Base-by-base conservation (phyloP, 1,140 invertebrate species). In the Limonius californicus region DNA sequence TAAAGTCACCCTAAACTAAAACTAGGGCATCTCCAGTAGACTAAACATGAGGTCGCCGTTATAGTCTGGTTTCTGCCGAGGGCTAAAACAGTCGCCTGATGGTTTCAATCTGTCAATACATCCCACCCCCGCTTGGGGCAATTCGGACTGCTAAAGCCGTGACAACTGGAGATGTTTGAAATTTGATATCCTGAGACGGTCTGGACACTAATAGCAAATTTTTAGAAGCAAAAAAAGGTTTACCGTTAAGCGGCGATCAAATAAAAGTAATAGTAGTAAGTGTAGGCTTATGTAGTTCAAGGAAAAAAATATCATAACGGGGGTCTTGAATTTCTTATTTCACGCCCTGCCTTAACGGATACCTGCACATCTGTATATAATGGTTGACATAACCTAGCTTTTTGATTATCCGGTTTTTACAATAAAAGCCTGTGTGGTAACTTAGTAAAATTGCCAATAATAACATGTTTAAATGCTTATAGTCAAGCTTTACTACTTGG, bases 31-130 rank as follows among this genome's bases (percentile, higher is more conserved):
- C 45, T 50, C 19, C 16, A 50, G 20, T 63, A 66, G 64, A 66
- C 64, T 66, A 66, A 66, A 66, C 64, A 66, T 66, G 56, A 56
- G 56, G 57, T 57, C 57, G 47, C 50, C 45, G 62, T 14, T 58
- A 62, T 45, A 57, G 56, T 58, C 50, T 59, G 57, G 14, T 50
- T 30, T 54, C 54, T 50, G 35, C 18, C n/a, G 57, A 50, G 64
- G 64, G 64, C 47, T 63, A 63, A 61, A 23, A 45, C 21, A 43
- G 63, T 21, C 53, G 64, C 59, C 63, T 67, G 68, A 67, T 69
- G 68, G 68, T 69, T 69, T 67, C 68, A 67, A 69, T 69, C 65
- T 69, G 68, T 69, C 68, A 69, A 63, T 69, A 67, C 67, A 67
- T 65, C 32, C 65, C 68, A 65, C 62, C 68, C 53, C 50, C 23